Conservation (phyloP, 2,888 invertebrate genomes). For the Protonemura montana region DNA sequence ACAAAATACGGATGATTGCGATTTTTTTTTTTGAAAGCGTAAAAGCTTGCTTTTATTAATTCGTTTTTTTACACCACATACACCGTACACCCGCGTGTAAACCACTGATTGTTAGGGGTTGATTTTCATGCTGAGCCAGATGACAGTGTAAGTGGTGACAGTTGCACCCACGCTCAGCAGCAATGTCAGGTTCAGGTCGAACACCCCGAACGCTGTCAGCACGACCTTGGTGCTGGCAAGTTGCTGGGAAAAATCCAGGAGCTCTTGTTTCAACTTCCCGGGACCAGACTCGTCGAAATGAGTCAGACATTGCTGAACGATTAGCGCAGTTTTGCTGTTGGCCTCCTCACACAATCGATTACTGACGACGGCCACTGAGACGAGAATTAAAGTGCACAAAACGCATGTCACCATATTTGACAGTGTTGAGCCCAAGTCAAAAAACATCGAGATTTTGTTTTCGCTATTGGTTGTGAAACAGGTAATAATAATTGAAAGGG, state of each 20-base stretch:
- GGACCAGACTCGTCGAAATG: not conserved
- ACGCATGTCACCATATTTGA: not conserved
- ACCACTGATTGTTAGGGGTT: too few relatives aligned
- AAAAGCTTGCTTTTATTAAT: too few relatives aligned
- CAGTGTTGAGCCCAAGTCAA: not conserved
- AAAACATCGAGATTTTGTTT: not conserved
- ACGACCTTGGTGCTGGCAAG: not conserved
- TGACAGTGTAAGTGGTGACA: not conserved
- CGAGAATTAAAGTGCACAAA: not conserved
- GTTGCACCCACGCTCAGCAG: not conserved
- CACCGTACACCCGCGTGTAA: too few relatives aligned
- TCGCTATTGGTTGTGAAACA: not conserved
- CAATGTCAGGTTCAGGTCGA: not conserved
- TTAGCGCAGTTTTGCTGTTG: not conserved
- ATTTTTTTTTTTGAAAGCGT: too few relatives aligned
- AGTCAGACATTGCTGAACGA: slow-evolving; percentile 7
- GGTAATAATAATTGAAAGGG: not conserved
- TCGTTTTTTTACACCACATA: too few relatives aligned
- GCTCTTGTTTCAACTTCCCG: not conserved
- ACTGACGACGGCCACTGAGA: not conserved
- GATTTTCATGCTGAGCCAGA: not conserved
- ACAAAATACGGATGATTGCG: too few relatives aligned
- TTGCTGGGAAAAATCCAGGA: not conserved
- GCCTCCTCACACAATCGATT: not conserved
- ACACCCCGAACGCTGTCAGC: not conserved